Base-by-base conservation (phyloP, 2,888 invertebrate species). In the Tachina fera region DNA sequence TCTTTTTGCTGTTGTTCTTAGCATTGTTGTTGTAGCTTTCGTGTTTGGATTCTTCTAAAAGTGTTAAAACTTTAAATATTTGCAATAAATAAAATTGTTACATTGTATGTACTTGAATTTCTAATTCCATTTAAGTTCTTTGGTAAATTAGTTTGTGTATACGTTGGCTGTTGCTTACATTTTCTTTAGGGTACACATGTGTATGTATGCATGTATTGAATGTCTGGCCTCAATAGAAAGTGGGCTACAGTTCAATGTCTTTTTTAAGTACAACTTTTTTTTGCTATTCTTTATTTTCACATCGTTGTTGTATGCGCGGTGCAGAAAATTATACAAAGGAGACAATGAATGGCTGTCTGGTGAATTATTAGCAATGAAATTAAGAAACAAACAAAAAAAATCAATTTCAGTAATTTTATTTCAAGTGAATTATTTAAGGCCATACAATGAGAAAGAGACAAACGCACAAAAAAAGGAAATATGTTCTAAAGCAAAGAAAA, bases 221-320 rank as follows among this genome's bases (percentile, higher is more conserved):
- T 83, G 71, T 72, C 72, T 87, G 87, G 70, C 84, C 84, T 76
- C 76, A 83, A 85, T 83, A 80, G 79, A 87, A 87, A 87, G 83
- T 87, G 83, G 87, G 76, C 78, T 87, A 63, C 85, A 85, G 87
- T 87, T 87, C 87, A 87, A 83, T 85, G 87, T 77, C 85, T 87
- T 78, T 76, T 77, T 47, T 70, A 8, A 65, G 31, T 19, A 22
- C 39, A 19, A 3, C 60, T 60, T 56, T 58, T 72, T 65, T 16
- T 60, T 16, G 47, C 3, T 45, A 51, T 16, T 58, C 3, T 39
- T n/a, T 72, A 16, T 9, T 61, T 78, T 45, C 49, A 49, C 51
- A 39, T 56, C 31, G 63, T 41, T 70, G 6, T 31, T 31, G 31
- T 31, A 6, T 56, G 13, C 22, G 49, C 16, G 14, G 70, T 56